Evolutionary conservation across 1,140 invertebrate genomes (phyloP), one percentile per base, ranked within the genome.

Genomic region (Subanguina moxae): DNA sequence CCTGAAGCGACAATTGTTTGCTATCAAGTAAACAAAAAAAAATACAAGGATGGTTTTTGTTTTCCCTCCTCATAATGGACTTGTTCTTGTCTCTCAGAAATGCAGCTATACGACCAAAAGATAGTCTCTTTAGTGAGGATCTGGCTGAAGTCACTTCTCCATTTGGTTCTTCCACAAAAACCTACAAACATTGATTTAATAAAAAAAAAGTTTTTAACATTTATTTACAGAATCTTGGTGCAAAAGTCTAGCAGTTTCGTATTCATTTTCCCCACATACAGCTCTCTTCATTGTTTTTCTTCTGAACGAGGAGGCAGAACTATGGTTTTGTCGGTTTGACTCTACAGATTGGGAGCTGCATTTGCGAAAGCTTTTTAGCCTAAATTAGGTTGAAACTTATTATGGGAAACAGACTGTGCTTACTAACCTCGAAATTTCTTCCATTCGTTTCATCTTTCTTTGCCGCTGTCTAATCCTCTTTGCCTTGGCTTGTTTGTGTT

Each of bases 391-490:
- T n/a, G n/a, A 38, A 38, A 38, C 64, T 66, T 21, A 13, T n/a
- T n/a, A n/a, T n/a, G n/a, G n/a, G n/a, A n/a, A n/a, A n/a, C n/a
- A 66, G 17, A 19, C 27, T 38, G 3, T 17, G 13, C 15, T 1
- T 8, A 28, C 15, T 45, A 21, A 67, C 65, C 42, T 67, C 38
- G 43, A 42, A 8, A 67, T 11, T 67, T 67, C 28, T 21, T 38
- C 65, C 1, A 65, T 17, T 15, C 48, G 25, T 48, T 66, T 67
- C 62, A 30, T 48, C 62, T 67, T 67, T 15, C 38, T 23, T 38
- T 67, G 64, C 15, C 19, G 23, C 23, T 67, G 30, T 67, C 42
- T 19, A 30, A 67, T 46, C 67, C 30, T 25, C 45, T 42, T 65
- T 23, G 17, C 1, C 1, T 43, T 27, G 17, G 59, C 63, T 25